Evolutionary conservation across 2,888 invertebrate genomes (phyloP).

Genomic region (Nephrotoma flavescens): DNA sequence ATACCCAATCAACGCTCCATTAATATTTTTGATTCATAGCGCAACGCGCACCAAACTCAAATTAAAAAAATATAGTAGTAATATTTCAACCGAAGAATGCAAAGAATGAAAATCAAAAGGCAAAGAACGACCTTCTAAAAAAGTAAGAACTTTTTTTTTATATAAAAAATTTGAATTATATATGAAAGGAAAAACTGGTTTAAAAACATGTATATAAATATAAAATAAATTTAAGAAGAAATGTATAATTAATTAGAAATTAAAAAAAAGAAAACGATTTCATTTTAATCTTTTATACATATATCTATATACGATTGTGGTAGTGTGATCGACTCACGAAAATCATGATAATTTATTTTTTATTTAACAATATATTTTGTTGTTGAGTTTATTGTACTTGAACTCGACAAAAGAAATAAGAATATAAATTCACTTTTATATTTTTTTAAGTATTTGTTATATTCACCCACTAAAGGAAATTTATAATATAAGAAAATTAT

Average conservation of each 20-base stretch:
- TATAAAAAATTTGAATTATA: not conserved
- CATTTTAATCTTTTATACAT: not conserved
- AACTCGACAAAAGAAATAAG: not conserved
- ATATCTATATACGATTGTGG: not conserved
- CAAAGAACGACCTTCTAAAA: constrained; percentile 6
- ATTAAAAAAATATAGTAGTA: not conserved
- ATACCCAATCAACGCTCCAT: not conserved
- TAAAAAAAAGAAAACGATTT: not conserved
- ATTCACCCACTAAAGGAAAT: not conserved
- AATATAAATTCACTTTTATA: not conserved
- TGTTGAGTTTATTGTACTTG: not conserved
- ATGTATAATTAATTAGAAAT: not conserved
- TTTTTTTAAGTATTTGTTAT: not conserved
- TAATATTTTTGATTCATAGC: not conserved
- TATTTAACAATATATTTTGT: not conserved
- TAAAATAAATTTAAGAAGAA: not conserved
- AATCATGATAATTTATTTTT: not conserved
- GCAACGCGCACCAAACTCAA: not conserved
- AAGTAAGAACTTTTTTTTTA: not conserved
- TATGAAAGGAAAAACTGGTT: not conserved
- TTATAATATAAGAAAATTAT: not conserved
- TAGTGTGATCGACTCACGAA: not conserved
- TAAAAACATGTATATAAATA: not conserved
- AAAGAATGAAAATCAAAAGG: not conserved
- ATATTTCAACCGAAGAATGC: not conserved